Evolutionary conservation across 37 sponge, comb jelly and placozoan genomes (phyloP), one percentile per base, ranked within the genome.

Genomic region (Halichondria panicea): DNA sequence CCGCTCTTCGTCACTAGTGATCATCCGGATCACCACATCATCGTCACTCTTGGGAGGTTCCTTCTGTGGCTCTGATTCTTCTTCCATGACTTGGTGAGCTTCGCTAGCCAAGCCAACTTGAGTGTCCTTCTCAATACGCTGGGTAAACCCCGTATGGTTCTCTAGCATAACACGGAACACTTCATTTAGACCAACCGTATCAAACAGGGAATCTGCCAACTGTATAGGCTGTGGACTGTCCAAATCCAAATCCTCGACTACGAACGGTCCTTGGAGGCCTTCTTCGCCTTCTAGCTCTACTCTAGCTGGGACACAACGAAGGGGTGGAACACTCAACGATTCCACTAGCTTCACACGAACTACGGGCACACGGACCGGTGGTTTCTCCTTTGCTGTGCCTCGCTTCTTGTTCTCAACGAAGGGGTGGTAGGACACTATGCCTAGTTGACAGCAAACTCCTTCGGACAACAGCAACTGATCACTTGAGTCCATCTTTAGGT

Each of bases 381-480:
- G 62, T 32, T 21, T 18, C 21, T 36, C 30, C 39, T 21, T 33
- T 27, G 18, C 9, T 9, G 62, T 18, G 12, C 18, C 62, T 7
- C 39, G 66, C 38, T 21, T 36, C 39, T 37, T 28, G 19, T 21
- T 40, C 13, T 60, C 67, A 9, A 74, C 75, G 0, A 35, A 33
- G 4, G 83, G 75, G 42, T 82, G 74, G 65, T 82, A 82, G 1
- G 28, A 24, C 0, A 82, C 21, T 19, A 82, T 82, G 12, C 75
- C 83, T 32, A 82, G 66, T 54, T 82, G 75, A 7, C 63, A 28
- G 66, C 83, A 82, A 22, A 82, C 83, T 48, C 83, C 83, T 60
- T 82, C 83, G 5, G 63, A 82, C 19, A 82, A 37, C 43, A 70
- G 33, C 44, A 82, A 31, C 35, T 72, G 83, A 28, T 82, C 83